Percentiles rank a stretch among this genome's conserved stretches.
Evolutionary conservation across 2,797 vertebrate species (phyloP).

Genomic region (Cryptoprocta ferox): DNA sequence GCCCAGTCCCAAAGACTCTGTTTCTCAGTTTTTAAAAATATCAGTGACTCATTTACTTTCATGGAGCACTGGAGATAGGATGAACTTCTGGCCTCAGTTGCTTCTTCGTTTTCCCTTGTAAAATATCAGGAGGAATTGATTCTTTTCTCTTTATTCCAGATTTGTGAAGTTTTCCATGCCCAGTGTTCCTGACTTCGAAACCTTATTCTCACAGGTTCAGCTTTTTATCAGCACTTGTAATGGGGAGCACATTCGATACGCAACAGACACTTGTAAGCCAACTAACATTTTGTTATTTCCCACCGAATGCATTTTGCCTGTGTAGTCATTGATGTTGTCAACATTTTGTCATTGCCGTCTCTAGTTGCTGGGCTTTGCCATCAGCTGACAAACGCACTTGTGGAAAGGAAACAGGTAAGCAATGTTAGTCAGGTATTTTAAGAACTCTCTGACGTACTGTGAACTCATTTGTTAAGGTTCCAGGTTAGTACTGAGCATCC

Average conservation of each 20-base stretch:
- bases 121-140: background rate
- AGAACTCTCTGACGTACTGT: background rate
- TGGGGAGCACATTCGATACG: conserved; percentile 99
- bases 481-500: background rate
- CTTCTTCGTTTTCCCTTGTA: background rate
- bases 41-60: background rate
- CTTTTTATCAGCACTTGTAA: conserved; percentile 99
- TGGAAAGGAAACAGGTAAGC: conserved; percentile 99
- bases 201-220: conserved; percentile 98
- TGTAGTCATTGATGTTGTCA: conserved; percentile 47
- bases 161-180: conserved; percentile 99
- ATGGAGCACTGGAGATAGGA: background rate
- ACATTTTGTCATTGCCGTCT: conserved; percentile 66
- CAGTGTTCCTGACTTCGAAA: conserved; percentile 99
- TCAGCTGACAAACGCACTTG: conserved; percentile 98
- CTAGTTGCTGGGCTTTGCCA: conserved; percentile 99
- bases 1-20: background rate
- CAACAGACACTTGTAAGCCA: conserved; percentile 99
- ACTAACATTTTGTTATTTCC: conserved; percentile 22
- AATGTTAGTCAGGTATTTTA: background rate
- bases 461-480: background rate
- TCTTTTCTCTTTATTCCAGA: conserved; percentile 85
- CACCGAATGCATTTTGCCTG: background rate
- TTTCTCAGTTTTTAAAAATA: conserved; percentile 18
- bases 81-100: background rate